Base-by-base conservation (phyloP, 1,140 invertebrate species). In the Megalopta genalis region DNA sequence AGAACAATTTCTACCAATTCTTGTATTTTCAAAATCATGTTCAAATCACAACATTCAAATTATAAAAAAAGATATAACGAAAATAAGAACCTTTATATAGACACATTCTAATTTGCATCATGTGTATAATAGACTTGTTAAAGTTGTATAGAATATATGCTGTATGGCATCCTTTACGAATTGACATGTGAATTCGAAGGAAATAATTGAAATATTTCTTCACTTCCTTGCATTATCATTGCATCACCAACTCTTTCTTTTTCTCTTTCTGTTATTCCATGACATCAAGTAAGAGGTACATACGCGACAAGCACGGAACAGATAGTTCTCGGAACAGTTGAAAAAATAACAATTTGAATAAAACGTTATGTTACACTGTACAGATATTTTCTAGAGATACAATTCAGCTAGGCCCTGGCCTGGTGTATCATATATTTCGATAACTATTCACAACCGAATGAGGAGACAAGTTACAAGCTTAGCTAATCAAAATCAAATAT, bases 391-490 rank as follows among this genome's bases (percentile, higher is more conserved):
- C 76, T 65, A 80, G 66, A 62, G 67, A 78, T 83, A 72, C 72
- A 64, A 64, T 72, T n/a, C 52, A 80, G 52, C 57, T 54, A 80
- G 66, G 71, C 27, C 52, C 59, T 42, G 73, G 46, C 69, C 70
- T 81, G 63, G 59, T 18, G n/a, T 59, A 70, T 80, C 42, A 42
- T 79, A 82, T 64, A 72, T 27, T 69, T 73, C 77, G 52, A 80
- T 86, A 89, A 82, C 37, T 89, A 88, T 89, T 91, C 90, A 91
- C 90, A 91, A 90, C 89, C 90, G 88, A 90, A 90, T 90, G 88
- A 91, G 90, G 88, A 91, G 89, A 88, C 84, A 80, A 84, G 81
- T 86, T 68, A 70, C 71, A 82, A 87, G 66, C 69, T 86, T 81
- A 84, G 83, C 77, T 62, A 88, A 88, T 86, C 69, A 77, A 81